These are phyloP conservation scores for Mimachlamys varia DNA, from an alignment of 2,888 invertebrate species.

Conservation along the genomic window DNA sequence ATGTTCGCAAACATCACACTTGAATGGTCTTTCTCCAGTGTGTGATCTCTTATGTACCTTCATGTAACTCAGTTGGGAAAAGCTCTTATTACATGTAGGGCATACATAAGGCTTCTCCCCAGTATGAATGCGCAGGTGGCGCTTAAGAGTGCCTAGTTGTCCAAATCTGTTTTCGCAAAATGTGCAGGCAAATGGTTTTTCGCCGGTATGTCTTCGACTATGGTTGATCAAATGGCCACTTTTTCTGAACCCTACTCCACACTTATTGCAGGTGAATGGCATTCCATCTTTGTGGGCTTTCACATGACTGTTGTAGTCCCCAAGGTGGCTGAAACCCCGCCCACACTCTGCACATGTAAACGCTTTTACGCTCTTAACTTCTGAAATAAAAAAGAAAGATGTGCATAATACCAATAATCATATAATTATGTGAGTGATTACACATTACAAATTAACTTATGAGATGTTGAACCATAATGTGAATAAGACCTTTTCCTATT, in stretches of 20 bases:
- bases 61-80: constrained; percentile 4
- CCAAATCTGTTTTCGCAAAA: neutral
- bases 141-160: neutral
- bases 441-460: too few relatives aligned
- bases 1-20: neutral
- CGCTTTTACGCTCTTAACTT: neutral
- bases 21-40: constrained; percentile 1
- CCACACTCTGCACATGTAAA: neutral
- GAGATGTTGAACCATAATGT: too few relatives aligned
- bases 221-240: constrained; percentile 5
- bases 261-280: neutral
- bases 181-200: constrained; percentile 2
- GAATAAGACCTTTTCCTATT: too few relatives aligned
- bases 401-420: too few relatives aligned
- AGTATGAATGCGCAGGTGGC: constrained; percentile 10
- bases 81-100: neutral
- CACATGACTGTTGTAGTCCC: constrained; percentile 5
- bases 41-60: neutral
- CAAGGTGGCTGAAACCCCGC: neutral
- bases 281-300: neutral
- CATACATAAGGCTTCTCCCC: neutral
- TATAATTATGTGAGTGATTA: too few relatives aligned
- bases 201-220: neutral
- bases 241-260: constrained; percentile 11
- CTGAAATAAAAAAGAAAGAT: neutral